phyloP scores from a whole-genome alignment of 2,888 invertebrate species.

The Pollenia amentaria region DNA sequence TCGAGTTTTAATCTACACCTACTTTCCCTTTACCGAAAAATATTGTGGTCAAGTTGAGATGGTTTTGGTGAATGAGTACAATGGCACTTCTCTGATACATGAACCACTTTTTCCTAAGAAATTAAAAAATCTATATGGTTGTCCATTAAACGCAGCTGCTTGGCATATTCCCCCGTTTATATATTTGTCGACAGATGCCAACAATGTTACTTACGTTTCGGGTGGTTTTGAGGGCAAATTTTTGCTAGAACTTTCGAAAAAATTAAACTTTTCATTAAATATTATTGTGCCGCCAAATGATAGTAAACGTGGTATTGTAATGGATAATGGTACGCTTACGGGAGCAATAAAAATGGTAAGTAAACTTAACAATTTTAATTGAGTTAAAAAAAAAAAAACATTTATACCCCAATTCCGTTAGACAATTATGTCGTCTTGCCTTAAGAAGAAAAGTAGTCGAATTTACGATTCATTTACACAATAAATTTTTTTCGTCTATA shows the following conservation, averaged over 20 bases:
- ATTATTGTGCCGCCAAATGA: slow-evolving; percentile 65
- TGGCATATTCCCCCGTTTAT: slow-evolving; percentile 76
- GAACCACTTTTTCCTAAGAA: slow-evolving; percentile 77
- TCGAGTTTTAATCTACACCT: slow-evolving; percentile 62
- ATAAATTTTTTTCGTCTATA: too few relatives aligned
- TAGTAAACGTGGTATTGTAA: slow-evolving; percentile 63
- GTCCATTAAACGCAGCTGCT: slow-evolving; percentile 76
- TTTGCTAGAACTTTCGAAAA: slow-evolving; percentile 41
- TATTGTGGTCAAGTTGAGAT: slow-evolving; percentile 47
- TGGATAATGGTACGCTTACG: slow-evolving; percentile 56
- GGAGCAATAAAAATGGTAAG: slow-evolving; percentile 71
- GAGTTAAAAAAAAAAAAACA: too few relatives aligned
- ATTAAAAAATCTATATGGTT: slow-evolving; percentile 78
- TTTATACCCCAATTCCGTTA: too few relatives aligned
- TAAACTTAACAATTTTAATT: background rate
- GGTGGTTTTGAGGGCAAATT: slow-evolving; percentile 69
- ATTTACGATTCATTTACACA: too few relatives aligned
- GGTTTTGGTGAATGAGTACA: slow-evolving; percentile 42
- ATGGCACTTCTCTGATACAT: slow-evolving; percentile 34
- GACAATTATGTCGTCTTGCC: too few relatives aligned
- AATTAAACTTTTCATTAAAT: slow-evolving; percentile 67
- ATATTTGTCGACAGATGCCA: slow-evolving; percentile 35
- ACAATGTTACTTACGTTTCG: slow-evolving; percentile 44
- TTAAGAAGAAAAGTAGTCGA: too few relatives aligned
- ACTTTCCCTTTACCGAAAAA: slow-evolving; percentile 66